Percentiles rank a stretch among this genome's conserved stretches.
Evolutionary conservation across 1,140 invertebrate genomes (phyloP).

Genomic region (Hirudo medicinalis): DNA sequence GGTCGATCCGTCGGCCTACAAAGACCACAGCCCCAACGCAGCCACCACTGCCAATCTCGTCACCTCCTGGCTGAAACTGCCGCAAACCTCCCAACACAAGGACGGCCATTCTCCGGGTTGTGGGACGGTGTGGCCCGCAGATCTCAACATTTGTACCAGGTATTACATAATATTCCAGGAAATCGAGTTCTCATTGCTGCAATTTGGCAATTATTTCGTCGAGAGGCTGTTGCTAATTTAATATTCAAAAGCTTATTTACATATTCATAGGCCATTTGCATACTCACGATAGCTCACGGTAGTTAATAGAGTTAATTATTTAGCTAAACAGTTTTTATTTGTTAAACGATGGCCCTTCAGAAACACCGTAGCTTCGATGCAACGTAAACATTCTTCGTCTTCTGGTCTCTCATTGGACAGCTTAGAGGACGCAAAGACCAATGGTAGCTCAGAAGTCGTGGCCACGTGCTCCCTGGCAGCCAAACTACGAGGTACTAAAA

Average conservation of each 20-base stretch:
- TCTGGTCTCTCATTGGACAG: slow-evolving; percentile 7
- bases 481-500: slow-evolving; percentile 4
- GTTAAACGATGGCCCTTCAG: not conserved
- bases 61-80: slow-evolving; percentile 7
- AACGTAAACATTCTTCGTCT: slow-evolving; percentile 8
- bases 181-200: too few relatives aligned
- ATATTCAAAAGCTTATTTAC: too few relatives aligned
- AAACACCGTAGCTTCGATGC: not conserved
- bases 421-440: slow-evolving; percentile 3
- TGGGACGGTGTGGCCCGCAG: not conserved
- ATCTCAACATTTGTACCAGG: slow-evolving; percentile 3
- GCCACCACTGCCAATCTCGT: not conserved
- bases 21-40: not conserved
- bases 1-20: not conserved
- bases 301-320: too few relatives aligned
- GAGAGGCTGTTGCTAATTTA: too few relatives aligned
- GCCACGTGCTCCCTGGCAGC: slow-evolving; percentile 3
- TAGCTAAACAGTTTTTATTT: too few relatives aligned
- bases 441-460: slow-evolving; percentile 1
- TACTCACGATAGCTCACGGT: too few relatives aligned
- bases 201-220: too few relatives aligned
- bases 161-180: not conserved
- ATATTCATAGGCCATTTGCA: too few relatives aligned
- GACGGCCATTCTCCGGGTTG: slow-evolving; percentile 3
- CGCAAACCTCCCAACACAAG: not conserved